Evolutionary conservation across 1,140 invertebrate species (phyloP).

Genomic region (Camponotus vicinus): DNA sequence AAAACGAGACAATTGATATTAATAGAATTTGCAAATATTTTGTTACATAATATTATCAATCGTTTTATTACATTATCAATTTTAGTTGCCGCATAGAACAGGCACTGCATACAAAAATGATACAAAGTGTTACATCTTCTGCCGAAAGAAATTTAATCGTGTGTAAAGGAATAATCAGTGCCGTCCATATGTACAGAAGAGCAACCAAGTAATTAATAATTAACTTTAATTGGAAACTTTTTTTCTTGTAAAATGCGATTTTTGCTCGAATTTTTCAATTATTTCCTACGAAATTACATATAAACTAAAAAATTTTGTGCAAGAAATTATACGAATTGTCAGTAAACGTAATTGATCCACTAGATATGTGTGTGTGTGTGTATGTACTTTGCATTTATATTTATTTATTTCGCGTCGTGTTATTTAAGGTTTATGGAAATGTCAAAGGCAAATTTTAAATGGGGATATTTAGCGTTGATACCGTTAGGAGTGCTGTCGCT

Average conservation of each 20-base stretch:
- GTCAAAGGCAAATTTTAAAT: not conserved
- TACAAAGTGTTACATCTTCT: not conserved
- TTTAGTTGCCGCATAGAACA: slow-evolving; percentile 43
- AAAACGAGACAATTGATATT: not conserved
- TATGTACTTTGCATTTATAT: not conserved
- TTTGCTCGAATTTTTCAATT: not conserved
- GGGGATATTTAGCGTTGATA: not conserved
- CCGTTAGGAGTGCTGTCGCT: not conserved
- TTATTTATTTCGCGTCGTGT: not conserved
- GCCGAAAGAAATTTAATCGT: not conserved
- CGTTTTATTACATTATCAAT: not conserved
- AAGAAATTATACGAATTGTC: not conserved
- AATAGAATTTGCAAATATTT: not conserved
- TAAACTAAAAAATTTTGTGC: not conserved
- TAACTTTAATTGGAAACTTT: not conserved
- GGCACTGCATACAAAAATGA: not conserved
- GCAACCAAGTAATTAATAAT: slow-evolving; percentile 18
- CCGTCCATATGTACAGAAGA: slow-evolving; percentile 3
- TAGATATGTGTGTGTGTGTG: not conserved
- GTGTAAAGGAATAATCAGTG: slow-evolving; percentile 3
- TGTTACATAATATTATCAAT: too few relatives aligned
- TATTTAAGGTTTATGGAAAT: slow-evolving; percentile 42
- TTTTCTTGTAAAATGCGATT: not conserved
- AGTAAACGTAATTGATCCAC: not conserved
- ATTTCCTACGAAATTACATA: not conserved